phyloP scores from a whole-genome alignment of 2,888 invertebrate species.

The Lasioglossum zephyrum region DNA sequence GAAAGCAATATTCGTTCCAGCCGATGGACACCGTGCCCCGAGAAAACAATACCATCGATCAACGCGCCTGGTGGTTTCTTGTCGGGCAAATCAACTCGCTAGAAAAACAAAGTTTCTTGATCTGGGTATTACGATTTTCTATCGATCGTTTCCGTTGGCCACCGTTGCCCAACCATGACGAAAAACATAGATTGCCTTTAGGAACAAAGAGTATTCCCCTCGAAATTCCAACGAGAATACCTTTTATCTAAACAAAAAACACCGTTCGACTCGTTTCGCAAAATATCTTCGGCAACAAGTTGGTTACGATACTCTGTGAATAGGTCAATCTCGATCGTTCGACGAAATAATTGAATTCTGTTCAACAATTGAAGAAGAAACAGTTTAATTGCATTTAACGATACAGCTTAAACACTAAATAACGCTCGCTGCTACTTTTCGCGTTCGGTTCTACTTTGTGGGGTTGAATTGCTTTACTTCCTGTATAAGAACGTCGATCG shows the following conservation, averaged over 20 bases:
- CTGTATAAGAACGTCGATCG: background rate
- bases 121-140: background rate
- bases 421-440: slow-evolving; percentile 33
- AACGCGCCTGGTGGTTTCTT: slow-evolving; percentile 27
- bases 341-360: slow-evolving; percentile 53
- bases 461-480: background rate
- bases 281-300: slow-evolving; percentile 2
- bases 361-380: slow-evolving; percentile 45
- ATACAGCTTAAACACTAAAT: slow-evolving; percentile 57
- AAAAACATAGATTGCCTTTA: slow-evolving; percentile 3
- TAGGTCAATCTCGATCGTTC: slow-evolving; percentile 6
- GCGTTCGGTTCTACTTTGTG: background rate
- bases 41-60: slow-evolving; percentile 24
- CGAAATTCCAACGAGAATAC: background rate
- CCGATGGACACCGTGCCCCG: background rate
- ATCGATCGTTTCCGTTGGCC: slow-evolving; percentile 22
- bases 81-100: background rate
- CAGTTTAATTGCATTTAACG: slow-evolving; percentile 60
- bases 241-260: background rate
- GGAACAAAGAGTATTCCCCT: slow-evolving; percentile 14
- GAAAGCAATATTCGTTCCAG: slow-evolving; percentile 39
- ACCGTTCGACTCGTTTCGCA: slow-evolving; percentile 1
- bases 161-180: slow-evolving; percentile 21
- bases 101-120: slow-evolving; percentile 35
- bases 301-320: background rate